Evolutionary conservation across 2,888 invertebrate genomes (phyloP).

Genomic region (Atrina japonica): DNA sequence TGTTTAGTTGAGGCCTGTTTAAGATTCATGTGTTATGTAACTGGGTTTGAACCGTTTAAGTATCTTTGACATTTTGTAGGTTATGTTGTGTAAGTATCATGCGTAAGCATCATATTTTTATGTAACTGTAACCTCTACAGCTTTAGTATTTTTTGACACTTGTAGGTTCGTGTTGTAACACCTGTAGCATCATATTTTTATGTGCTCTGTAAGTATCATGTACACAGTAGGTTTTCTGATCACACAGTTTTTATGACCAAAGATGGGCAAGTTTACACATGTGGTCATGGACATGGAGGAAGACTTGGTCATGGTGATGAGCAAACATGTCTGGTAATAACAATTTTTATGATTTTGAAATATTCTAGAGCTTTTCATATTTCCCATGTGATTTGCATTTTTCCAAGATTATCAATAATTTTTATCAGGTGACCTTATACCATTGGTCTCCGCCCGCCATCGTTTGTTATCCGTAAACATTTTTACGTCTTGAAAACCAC

Average conservation of each 20-base stretch:
- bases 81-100: conserved; percentile 84
- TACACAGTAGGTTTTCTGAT: too few species aligned
- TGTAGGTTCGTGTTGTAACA: conserved; percentile 25
- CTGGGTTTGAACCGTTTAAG: too few species aligned
- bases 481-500: too few species aligned
- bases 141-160: not conserved
- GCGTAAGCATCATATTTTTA: not conserved
- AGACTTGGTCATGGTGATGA: conserved; percentile 87
- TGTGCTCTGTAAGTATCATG: conserved; percentile 89
- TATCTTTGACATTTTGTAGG: too few species aligned
- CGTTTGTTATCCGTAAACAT: not conserved
- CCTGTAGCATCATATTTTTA: too few species aligned
- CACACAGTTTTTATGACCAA: conserved; percentile 87
- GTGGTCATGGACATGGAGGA: conserved; percentile 91
- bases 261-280: conserved; percentile 86
- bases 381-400: too few species aligned
- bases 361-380: not conserved
- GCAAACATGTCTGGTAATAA: conserved; percentile 73
- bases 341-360: not conserved
- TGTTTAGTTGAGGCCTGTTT: too few species aligned
- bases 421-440: too few species aligned
- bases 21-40: too few species aligned
- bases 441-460: too few species aligned
- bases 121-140: not conserved
- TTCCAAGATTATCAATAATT: too few species aligned